Evolutionary conservation across 2,888 invertebrate species (phyloP).

Genomic region (Catonia carolina): DNA sequence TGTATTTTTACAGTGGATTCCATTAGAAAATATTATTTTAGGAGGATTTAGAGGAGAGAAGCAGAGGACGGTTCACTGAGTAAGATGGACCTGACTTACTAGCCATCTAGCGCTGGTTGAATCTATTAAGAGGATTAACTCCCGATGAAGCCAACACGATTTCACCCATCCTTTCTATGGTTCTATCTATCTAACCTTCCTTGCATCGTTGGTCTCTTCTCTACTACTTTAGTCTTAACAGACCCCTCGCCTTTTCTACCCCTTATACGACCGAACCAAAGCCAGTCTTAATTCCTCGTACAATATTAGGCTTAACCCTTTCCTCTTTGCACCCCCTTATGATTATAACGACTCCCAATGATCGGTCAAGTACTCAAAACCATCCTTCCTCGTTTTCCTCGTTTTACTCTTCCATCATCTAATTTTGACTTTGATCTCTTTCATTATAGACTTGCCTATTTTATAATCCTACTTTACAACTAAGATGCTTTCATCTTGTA

Average conservation of each 20-base stretch:
- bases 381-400: no score
- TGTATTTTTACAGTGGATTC: no score
- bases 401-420: no score
- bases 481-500: no score
- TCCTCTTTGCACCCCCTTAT: background rate
- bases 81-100: slow-evolving; percentile 20
- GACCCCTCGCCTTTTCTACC: background rate
- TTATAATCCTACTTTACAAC: no score
- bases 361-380: no score
- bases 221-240: background rate
- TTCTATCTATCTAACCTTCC: slow-evolving; percentile 10
- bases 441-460: no score
- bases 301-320: slow-evolving; percentile 13
- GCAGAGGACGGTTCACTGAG: background rate
- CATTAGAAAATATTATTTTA: slow-evolving; percentile 9
- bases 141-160: slow-evolving; percentile 24
- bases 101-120: slow-evolving; percentile 5
- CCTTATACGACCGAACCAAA: background rate
- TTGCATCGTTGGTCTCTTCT: background rate
- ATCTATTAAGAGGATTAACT: slow-evolving; percentile 27
- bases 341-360: no score
- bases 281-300: slow-evolving; percentile 6
- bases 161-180: slow-evolving; percentile 14
- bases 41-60: slow-evolving; percentile 4
- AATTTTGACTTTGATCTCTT: no score